These are phyloP conservation scores for Graptemys geographica DNA, from an alignment of 2,797 vertebrate species.

Conservation along the genomic window DNA sequence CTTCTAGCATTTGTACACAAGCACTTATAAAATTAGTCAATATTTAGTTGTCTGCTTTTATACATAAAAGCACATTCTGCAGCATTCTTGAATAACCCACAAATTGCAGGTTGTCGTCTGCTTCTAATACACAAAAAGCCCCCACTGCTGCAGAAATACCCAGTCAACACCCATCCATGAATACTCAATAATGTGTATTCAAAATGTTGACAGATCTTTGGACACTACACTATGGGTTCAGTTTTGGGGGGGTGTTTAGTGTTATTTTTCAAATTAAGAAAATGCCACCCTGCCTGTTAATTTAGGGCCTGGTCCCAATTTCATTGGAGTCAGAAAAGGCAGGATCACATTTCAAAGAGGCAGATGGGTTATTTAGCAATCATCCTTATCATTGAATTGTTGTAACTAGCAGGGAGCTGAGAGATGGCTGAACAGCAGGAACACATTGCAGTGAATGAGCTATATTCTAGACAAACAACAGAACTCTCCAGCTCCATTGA, in stretches of 20 bases:
- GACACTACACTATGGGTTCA: not conserved
- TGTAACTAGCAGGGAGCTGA: not conserved
- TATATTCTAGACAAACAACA: not conserved
- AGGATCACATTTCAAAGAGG: not conserved
- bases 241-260: no score
- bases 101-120: not conserved
- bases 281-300: not conserved
- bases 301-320: not conserved
- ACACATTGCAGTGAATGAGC: not conserved
- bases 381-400: not conserved
- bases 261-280: not conserved
- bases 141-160: not conserved
- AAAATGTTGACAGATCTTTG: not conserved
- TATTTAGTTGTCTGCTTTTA: not conserved
- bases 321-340: not conserved
- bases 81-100: not conserved
- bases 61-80: not conserved
- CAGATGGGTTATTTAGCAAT: not conserved
- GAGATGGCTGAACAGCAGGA: fast-evolving
- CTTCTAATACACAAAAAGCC: not conserved
- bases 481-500: fast-evolving
- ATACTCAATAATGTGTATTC: no score
- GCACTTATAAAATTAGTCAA: not conserved
- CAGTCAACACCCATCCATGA: fast-evolving
- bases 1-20: not conserved